Base-by-base conservation (phyloP, 2,113 vertebrate species). In the Agelaius tricolor region DNA sequence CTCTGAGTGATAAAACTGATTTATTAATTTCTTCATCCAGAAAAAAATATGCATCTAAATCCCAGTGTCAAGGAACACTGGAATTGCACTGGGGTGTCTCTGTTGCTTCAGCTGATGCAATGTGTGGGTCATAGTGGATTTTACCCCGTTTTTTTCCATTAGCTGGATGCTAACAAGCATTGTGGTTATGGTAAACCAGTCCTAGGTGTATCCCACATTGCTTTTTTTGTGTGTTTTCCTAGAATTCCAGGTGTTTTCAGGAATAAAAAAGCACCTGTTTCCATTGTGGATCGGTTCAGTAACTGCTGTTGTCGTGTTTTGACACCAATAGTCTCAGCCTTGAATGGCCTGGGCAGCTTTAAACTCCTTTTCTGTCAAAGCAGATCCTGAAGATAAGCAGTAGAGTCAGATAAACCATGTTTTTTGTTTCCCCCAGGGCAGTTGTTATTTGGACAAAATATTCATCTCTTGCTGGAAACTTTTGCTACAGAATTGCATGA, bases 341-440 rank as follows among this genome's bases (percentile, higher is more conserved):
- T 78, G 21, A 28, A 28, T 30, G 15, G 35, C 11, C 49, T 85
- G 49, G 52, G 44, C 5, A 6, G 41, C 54, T 85, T 69, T 73
- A 79, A 87, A 80, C 58, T 80, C 46, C 21, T 81, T 69, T 72
- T 37, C 28, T 88, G 28, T 85, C 78, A 91, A 82, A 69, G 69
- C 26, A 76, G 30, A 84, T 44, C 41, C 27, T 91, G 14, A 13
- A 10, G 47, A 74, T 63, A 47, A 75, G 13, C 37, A 72, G 33
- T 2, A n/a, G 39, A 77, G 58, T 46, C 41, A 65, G 66, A 75
- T 28, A 78, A 89, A 72, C 22, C 26, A 2, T 31, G 17, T 19
- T 7, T 72, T 72, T 57, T 79, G 21, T 84, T 87, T 72, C 19
- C 71, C 49, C 7, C 20, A 52, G 67, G 66, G 52, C 5, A 87